Percentiles rank a stretch among this genome's conserved stretches.
These are phyloP conservation scores for Mactromeris polynyma DNA, from an alignment of 2,888 invertebrate genomes.

Conservation along the genomic window DNA sequence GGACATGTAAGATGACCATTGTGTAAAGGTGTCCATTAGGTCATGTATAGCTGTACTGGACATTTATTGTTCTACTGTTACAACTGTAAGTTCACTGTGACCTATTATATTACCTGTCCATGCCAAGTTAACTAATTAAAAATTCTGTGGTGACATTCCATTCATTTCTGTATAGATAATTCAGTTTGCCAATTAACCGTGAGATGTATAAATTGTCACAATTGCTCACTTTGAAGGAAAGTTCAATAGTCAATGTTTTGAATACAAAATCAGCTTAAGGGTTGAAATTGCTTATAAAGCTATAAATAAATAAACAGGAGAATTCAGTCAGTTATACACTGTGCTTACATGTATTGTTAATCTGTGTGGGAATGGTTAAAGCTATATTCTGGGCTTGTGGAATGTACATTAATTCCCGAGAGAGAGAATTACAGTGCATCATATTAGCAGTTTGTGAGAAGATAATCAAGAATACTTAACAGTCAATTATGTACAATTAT, in stretches of 20 bases:
- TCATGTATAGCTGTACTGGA: too few relatives aligned
- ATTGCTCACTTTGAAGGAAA: constrained; percentile 27
- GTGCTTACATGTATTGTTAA: constrained; percentile 14
- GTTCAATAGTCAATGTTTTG: constrained; percentile 30
- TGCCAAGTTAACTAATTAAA: constrained; percentile 22
- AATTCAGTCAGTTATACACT: constrained; percentile 30
- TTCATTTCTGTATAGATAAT: constrained; percentile 35
- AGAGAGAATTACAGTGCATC: background rate
- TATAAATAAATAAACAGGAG: constrained; percentile 47
- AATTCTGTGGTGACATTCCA: constrained; percentile 53
- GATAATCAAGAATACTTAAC: background rate
- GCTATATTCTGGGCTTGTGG: background rate
- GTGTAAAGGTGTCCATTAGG: too few relatives aligned
- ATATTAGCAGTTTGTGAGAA: background rate
- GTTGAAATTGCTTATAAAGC: constrained; percentile 19
- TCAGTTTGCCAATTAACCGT: constrained; percentile 35
- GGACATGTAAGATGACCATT: too few relatives aligned
- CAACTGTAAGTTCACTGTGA: background rate
- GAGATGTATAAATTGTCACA: constrained; percentile 24
- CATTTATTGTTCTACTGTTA: too few relatives aligned
- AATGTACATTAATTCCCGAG: background rate
- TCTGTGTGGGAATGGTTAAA: constrained; percentile 28
- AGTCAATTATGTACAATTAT: background rate
- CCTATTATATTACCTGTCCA: constrained; percentile 29
- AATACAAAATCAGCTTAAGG: constrained; percentile 41